Conservation (phyloP, 2,113 vertebrate species). For the Noctilio leporinus region DNA sequence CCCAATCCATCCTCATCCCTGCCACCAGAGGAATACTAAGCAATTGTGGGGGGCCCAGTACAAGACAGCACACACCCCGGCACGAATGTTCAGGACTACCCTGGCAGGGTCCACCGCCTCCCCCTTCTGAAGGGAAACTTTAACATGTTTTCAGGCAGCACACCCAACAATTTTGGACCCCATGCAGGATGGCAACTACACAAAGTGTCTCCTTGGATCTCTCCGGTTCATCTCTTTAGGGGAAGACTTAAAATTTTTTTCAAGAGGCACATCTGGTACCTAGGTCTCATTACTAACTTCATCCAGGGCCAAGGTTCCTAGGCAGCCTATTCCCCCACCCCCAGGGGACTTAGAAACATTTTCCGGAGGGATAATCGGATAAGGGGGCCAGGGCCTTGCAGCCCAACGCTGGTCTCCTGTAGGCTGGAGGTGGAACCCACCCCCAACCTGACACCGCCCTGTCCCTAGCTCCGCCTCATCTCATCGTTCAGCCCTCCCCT, state of each 20-base stretch:
- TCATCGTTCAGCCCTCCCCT: not conserved
- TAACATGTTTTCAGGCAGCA: not conserved
- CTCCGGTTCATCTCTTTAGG: not conserved
- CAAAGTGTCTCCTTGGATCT: not conserved
- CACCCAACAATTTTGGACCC: not conserved
- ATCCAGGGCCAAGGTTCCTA: not conserved
- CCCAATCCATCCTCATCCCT: not conserved
- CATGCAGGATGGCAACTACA: not conserved
- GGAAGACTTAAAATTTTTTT: not conserved
- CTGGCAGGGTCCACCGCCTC: not conserved
- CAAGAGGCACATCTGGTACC: not conserved
- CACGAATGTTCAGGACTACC: not conserved
- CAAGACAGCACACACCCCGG: not conserved
- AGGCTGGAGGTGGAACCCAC: not conserved
- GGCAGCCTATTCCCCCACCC: not conserved
- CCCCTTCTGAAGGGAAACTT: not conserved
- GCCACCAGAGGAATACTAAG: not conserved
- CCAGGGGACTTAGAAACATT: not conserved
- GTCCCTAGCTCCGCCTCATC: not conserved
- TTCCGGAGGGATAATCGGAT: not conserved
- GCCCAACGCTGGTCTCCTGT: not conserved
- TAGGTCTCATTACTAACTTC: not conserved
- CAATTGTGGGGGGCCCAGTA: not conserved
- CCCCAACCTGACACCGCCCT: not conserved
- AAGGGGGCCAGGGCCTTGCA: not conserved